Conservation (phyloP, 2,888 invertebrate species). For the Leptopilina syphax region DNA sequence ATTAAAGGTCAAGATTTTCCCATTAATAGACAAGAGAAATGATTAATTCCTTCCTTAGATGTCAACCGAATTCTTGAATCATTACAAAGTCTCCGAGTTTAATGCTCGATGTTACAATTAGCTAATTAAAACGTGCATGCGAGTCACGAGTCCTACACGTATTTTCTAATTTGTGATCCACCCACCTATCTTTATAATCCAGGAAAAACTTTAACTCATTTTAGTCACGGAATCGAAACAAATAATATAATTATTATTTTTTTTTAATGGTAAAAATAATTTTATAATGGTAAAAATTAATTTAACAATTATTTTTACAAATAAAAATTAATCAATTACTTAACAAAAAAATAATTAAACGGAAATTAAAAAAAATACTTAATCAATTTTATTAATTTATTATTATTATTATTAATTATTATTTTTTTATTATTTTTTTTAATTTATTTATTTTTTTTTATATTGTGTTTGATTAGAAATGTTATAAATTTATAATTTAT, state of each 20-base stretch:
- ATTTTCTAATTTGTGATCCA: slow-evolving; percentile 70
- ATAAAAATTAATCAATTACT: not conserved
- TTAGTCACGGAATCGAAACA: slow-evolving; percentile 3
- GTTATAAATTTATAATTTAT: no score
- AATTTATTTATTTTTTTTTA: no score
- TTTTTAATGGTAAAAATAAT: no score
- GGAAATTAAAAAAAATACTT: no score
- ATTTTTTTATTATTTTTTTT: no score
- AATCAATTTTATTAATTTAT: no score
- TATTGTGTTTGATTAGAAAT: no score
- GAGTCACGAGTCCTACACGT: slow-evolving; percentile 57
- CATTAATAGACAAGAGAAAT: slow-evolving; percentile 14
- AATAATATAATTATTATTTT: not conserved
- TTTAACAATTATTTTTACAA: not conserved
- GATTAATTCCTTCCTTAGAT: slow-evolving; percentile 26
- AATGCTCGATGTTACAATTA: slow-evolving; percentile 59
- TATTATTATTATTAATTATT: no score
- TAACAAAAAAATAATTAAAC: no score
- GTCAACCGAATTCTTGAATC: slow-evolving; percentile 49
- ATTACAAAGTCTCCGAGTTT: slow-evolving; percentile 51
- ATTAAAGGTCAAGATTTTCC: not conserved
- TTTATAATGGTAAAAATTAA: not conserved
- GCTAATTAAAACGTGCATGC: slow-evolving; percentile 67
- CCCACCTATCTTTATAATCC: slow-evolving; percentile 56
- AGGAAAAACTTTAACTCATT: slow-evolving; percentile 20